Evolutionary conservation across 1,140 invertebrate species (phyloP).

Genomic region (Bilobella aurantiaca): DNA sequence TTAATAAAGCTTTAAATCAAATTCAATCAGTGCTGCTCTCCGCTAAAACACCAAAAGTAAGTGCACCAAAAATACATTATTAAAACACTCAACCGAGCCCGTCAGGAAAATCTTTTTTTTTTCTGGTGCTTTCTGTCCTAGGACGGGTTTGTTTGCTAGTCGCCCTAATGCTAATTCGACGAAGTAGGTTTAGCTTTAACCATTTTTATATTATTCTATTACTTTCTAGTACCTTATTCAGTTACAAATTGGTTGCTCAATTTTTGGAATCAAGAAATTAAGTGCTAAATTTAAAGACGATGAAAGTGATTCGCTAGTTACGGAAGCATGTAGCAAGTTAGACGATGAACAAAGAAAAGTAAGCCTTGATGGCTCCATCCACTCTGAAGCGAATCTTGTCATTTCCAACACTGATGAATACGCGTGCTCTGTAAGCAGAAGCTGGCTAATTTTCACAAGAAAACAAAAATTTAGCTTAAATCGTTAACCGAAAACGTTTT

Average conservation of each 20-base stretch:
- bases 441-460: too few species aligned
- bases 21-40: neutral
- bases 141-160: neutral
- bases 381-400: too few species aligned
- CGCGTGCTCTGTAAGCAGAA: too few species aligned
- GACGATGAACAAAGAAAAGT: neutral
- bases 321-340: neutral
- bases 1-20: constrained; percentile 1
- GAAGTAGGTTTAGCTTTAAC: neutral
- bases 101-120: too few species aligned
- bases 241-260: neutral
- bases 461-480: neutral
- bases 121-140: too few species aligned
- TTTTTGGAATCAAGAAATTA: neutral
- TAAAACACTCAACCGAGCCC: too few species aligned
- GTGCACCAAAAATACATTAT: too few species aligned
- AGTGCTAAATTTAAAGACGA: neutral
- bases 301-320: neutral
- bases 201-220: neutral
- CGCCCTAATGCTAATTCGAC: too few species aligned
- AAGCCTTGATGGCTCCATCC: too few species aligned
- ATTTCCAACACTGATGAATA: too few species aligned
- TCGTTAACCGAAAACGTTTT: neutral
- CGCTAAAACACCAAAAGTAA: neutral
- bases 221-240: neutral